Evolutionary conservation across 2,797 vertebrate genomes (phyloP), one percentile per base, ranked within the genome.

Genomic region (Coregonus sp.): DNA sequence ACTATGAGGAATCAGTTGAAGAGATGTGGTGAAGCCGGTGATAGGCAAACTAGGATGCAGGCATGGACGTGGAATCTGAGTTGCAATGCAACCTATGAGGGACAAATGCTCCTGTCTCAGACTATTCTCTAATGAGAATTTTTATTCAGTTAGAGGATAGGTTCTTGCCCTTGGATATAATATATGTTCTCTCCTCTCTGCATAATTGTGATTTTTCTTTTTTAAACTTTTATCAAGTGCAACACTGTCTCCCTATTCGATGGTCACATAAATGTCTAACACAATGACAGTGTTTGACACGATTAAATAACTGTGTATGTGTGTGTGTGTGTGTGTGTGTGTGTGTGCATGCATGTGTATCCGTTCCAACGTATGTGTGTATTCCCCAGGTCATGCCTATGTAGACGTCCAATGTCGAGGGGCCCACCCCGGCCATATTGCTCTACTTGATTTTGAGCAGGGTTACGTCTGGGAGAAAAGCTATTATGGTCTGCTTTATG

Each of bases 401-500:
- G 78, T 81, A 78, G 82, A 84, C 79, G 74, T 80, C 25, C 67
- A 71, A 56, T 25, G 12, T 69, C 56, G 86, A 80, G 78, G 80
- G 82, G 72, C 75, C 54, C 56, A 20, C 9, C 12, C 31, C 1
- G 31, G 75, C 67, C 67, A n/a, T 84, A 84, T 89, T 88, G 87
- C 80, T 86, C 82, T 84, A 85, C 86, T 87, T 84, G 84, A 83
- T 72, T 85, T 82, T 86, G 81, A 87, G 86, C 80, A 79, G 85
- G 85, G 85, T 87, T 65, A 63, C 86, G 84, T 87, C 87, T 88
- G 82, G 81, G 82, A 87, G 89, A 87, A 76, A 90, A 76, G 86
- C 85, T 88, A 90, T 93, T 91, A 91, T 76, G 83, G 84, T 20
- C 86, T 85, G 85, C 86, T 89, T 93, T 91, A 93, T 92, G 88